These are phyloP conservation scores for Drosophila nasuta DNA, from an alignment of 1,140 invertebrate species.

Conservation along the genomic window DNA sequence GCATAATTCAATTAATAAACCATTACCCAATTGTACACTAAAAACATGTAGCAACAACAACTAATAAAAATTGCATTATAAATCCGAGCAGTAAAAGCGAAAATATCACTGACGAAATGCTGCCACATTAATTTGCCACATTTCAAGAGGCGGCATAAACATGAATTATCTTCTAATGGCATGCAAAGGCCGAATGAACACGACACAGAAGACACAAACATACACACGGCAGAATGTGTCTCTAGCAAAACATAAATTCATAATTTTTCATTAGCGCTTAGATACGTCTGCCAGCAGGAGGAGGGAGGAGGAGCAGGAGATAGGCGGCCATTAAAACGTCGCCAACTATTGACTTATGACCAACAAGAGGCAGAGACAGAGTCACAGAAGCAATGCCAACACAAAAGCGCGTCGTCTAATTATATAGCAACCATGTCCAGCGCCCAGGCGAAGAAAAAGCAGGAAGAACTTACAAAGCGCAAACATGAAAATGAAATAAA, in stretches of 20 bases:
- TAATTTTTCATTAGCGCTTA: slow-evolving; percentile 76
- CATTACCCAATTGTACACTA: slow-evolving; percentile 46
- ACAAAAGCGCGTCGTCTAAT: slow-evolving; percentile 52
- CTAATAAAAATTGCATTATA: slow-evolving; percentile 41
- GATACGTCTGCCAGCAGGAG: slow-evolving; percentile 40
- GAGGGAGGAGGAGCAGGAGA: background rate
- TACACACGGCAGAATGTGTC: background rate
- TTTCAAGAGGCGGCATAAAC: slow-evolving; percentile 30
- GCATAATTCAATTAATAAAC: slow-evolving; percentile 64
- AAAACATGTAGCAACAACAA: slow-evolving; percentile 3
- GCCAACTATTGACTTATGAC: slow-evolving; percentile 79
- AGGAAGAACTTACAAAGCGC: slow-evolving; percentile 44
- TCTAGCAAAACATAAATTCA: slow-evolving; percentile 57
- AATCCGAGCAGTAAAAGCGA: slow-evolving; percentile 13
- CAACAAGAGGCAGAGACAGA: slow-evolving; percentile 36
- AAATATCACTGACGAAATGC: slow-evolving; percentile 35
- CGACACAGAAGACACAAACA: background rate
- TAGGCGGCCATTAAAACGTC: slow-evolving; percentile 72
- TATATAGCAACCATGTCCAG: slow-evolving; percentile 51
- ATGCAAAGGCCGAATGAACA: slow-evolving; percentile 1
- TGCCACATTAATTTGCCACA: slow-evolving; percentile 37
- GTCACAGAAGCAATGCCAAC: slow-evolving; percentile 14
- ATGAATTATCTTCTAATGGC: slow-evolving; percentile 60
- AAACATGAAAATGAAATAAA: slow-evolving; percentile 62
- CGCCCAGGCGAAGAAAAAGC: slow-evolving; percentile 22